A percentile compares a stretch with the other conserved stretches of the same genome.
Evolutionary conservation across 2,797 vertebrate genomes (phyloP).

Genomic region (Macropodus opercularis): DNA sequence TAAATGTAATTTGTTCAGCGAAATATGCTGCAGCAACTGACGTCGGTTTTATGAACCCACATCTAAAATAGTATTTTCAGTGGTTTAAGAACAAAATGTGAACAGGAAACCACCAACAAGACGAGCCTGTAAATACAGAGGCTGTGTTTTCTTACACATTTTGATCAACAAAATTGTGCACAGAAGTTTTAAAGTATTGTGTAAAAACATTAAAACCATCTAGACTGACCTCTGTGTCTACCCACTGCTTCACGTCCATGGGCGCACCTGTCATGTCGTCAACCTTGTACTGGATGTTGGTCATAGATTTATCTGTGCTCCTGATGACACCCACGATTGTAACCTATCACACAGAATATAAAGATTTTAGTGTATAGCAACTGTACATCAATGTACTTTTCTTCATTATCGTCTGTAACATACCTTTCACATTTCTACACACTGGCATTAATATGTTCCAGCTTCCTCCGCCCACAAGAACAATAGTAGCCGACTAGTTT

Average conservation of each 20-base stretch:
- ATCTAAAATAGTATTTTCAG: neutral
- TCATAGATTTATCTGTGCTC: constrained; percentile 94
- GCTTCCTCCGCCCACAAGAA: neutral
- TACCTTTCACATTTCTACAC: too few species aligned
- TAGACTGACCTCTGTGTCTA: constrained; percentile 91
- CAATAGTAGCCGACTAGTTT: neutral
- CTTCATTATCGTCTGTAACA: neutral
- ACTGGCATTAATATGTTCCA: too few species aligned
- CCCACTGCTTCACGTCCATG: constrained; percentile 97
- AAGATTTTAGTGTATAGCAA: too few species aligned
- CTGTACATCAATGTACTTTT: too few species aligned
- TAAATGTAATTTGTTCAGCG: too few species aligned
- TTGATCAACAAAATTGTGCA: too few species aligned
- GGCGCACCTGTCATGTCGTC: constrained; percentile 95
- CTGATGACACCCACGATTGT: constrained; percentile 91
- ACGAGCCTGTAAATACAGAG: fast-evolving
- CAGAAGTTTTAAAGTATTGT: too few species aligned
- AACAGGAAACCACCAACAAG: neutral
- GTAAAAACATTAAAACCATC: neutral
- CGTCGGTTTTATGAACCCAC: neutral
- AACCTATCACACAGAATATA: constrained; percentile 76
- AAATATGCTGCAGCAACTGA: too few species aligned
- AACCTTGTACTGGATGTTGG: constrained; percentile 96
- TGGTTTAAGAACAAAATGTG: fast-evolving
- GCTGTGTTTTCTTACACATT: neutral